Evolutionary conservation across 1,140 invertebrate genomes (phyloP).

Genomic region (Agrilus planipennis): DNA sequence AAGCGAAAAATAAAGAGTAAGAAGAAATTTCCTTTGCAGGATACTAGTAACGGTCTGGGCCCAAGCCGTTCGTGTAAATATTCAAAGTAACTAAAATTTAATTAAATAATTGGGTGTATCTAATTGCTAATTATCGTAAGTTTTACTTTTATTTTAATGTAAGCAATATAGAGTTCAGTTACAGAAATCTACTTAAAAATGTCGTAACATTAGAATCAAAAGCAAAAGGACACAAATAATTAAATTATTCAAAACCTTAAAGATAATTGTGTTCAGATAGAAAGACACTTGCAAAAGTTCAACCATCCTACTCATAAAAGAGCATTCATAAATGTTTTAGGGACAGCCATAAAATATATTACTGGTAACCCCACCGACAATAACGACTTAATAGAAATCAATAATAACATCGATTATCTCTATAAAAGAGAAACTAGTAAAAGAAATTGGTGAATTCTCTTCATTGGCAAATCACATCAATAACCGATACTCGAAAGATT

Average conservation of each 20-base stretch:
- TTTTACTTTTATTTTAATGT: slow-evolving; percentile 14
- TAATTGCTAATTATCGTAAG: slow-evolving; percentile 10
- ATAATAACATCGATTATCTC: slow-evolving; percentile 7
- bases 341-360: slow-evolving; percentile 10
- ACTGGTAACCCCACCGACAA: slow-evolving; percentile 11
- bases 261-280: too few species aligned
- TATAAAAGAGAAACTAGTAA: slow-evolving; percentile 5
- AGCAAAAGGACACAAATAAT: too few species aligned
- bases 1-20: background rate
- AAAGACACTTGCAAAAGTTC: too few species aligned
- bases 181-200: slow-evolving; percentile 3
- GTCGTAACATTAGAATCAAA: slow-evolving; percentile 4
- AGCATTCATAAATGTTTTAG: slow-evolving; percentile 8
- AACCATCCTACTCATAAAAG: slow-evolving; percentile 5
- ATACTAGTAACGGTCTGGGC: background rate
- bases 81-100: slow-evolving; percentile 11
- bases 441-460: slow-evolving; percentile 6
- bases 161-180: slow-evolving; percentile 4
- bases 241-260: too few species aligned
- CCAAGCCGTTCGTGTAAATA: slow-evolving; percentile 5
- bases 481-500: slow-evolving; percentile 5
- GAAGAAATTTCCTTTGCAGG: slow-evolving; percentile 3
- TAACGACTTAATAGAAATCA: slow-evolving; percentile 9
- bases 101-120: slow-evolving; percentile 2
- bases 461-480: slow-evolving; percentile 11